Percentiles rank a stretch among this genome's conserved stretches.
Evolutionary conservation across 2,888 invertebrate species (phyloP).

Genomic region (Siphlonurus alternatus): DNA sequence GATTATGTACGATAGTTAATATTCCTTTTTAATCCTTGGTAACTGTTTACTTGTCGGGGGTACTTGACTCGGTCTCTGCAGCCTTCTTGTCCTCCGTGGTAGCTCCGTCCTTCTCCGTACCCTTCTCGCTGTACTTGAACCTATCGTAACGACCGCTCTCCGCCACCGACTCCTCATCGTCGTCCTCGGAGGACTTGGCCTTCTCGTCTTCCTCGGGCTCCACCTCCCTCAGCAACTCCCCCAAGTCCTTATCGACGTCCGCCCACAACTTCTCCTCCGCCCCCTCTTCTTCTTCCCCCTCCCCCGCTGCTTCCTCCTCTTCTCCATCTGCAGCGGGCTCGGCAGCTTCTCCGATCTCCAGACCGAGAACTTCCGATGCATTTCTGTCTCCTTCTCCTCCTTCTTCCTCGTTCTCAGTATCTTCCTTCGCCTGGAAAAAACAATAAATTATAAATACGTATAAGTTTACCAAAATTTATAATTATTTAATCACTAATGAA

Average conservation of each 20-base stretch:
- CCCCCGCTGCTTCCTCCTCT: slow-evolving; percentile 18
- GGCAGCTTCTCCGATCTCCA: slow-evolving; percentile 11
- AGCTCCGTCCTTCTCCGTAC: slow-evolving; percentile 8
- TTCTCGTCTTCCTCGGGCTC: slow-evolving; percentile 21
- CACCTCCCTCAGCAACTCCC: slow-evolving; percentile 46
- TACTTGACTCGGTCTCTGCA: too few species aligned
- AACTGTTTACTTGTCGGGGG: too few species aligned
- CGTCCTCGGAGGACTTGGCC: slow-evolving; percentile 44
- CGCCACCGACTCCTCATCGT: slow-evolving; percentile 49
- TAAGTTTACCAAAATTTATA: not conserved
- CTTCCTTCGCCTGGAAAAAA: not conserved
- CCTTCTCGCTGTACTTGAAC: slow-evolving; percentile 46
- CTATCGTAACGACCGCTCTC: slow-evolving; percentile 36
- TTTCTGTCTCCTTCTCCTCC: not conserved
- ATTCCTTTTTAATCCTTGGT: too few species aligned
- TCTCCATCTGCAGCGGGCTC: slow-evolving; percentile 29
- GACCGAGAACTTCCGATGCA: not conserved
- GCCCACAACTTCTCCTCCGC: slow-evolving; percentile 58
- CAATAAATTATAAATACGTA: not conserved
- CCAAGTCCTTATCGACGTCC: slow-evolving; percentile 65
- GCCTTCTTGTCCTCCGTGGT: too few species aligned
- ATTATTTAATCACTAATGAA: too few species aligned
- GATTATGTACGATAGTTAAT: too few species aligned
- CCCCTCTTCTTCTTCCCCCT: slow-evolving; percentile 19
- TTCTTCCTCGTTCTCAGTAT: not conserved